Evolutionary conservation across 2,888 invertebrate species (phyloP), one percentile per base, ranked within the genome.

Genomic region (Oeneis ivallda): DNA sequence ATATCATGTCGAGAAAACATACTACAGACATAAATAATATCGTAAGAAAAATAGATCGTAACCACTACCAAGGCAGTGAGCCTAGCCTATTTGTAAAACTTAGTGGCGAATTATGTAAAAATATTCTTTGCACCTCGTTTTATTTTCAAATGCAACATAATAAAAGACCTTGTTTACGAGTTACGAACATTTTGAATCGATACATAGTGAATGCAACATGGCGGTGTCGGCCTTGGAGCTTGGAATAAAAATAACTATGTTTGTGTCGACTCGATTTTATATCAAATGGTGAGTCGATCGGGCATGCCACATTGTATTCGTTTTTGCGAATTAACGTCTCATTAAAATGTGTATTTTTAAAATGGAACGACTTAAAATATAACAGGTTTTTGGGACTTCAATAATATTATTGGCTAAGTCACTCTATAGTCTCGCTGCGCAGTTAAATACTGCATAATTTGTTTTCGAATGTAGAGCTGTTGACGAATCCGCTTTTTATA

Each of bases 201-300:
- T 79, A 78, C 70, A 73, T 66, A 72, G 80, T 82, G 84, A 87
- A 85, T 88, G 85, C 87, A 90, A 85, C 75, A 86, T 86, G 86
- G 86, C 86, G 83, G 80, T 73, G 78, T 78, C 83, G 86, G 82
- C 91, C 91, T 90, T 90, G 87, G 79, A n/a, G 63, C 67, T 76
- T 72, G 78, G 85, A 81, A 86, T 86, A 88, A 88, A 90, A 90
- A 90, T 90, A 90, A 86, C 84, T 76, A 82, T 86, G 85, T 89
- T 87, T 86, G 86, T 87, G 85, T 85, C 81, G 84, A 82, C 80
- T 79, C 80, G 81, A 84, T 83, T 87, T 86, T 84, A 85, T 86
- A 86, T 82, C 82, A 66, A 65, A 65, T 56, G 65, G 52, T 62
- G 56, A 62, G 62, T 54, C 62, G 62, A 57, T 57, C 56, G 59